phyloP scores from a whole-genome alignment of 2,797 vertebrate species.

The Melopsittacus undulatus region DNA sequence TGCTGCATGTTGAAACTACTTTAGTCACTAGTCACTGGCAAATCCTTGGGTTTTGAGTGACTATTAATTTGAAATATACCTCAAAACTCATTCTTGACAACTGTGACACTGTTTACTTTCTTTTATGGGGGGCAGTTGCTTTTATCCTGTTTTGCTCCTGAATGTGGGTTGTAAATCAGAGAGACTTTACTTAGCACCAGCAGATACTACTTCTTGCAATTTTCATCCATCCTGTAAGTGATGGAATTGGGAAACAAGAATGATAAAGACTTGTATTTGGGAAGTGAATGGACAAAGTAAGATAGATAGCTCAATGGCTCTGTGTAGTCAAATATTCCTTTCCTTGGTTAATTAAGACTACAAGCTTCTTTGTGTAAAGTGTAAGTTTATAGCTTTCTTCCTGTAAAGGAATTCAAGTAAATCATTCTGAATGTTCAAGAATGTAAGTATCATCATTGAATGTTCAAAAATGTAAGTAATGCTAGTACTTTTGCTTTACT shows the following conservation, averaged over 20 bases:
- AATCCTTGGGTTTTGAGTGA: neutral
- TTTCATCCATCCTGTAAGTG: conserved; percentile 16
- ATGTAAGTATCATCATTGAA: conserved; percentile 8
- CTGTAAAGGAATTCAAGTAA: neutral
- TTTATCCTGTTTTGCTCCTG: conserved; percentile 2
- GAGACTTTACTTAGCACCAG: conserved; percentile 35
- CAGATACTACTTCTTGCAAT: neutral
- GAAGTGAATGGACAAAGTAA: neutral
- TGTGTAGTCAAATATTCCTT: neutral
- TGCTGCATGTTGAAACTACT: neutral
- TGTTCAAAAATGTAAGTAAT: conserved; percentile 7
- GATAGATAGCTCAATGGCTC: neutral
- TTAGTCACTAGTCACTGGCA: neutral
- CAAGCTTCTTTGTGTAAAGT: neutral
- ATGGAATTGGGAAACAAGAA: conserved; percentile 17
- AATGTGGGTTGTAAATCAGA: conserved; percentile 39
- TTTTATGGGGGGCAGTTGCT: neutral
- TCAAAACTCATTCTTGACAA: neutral
- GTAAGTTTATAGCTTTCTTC: neutral
- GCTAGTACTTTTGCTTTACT: conserved; percentile 9
- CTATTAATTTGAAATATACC: conserved; percentile 29
- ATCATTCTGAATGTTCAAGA: conserved; percentile 19
- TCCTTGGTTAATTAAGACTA: conserved; percentile 16
- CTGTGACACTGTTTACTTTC: neutral
- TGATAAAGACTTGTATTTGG: neutral